Conservation (phyloP, 1,140 invertebrate species). For the Lutraria rhynchaena region DNA sequence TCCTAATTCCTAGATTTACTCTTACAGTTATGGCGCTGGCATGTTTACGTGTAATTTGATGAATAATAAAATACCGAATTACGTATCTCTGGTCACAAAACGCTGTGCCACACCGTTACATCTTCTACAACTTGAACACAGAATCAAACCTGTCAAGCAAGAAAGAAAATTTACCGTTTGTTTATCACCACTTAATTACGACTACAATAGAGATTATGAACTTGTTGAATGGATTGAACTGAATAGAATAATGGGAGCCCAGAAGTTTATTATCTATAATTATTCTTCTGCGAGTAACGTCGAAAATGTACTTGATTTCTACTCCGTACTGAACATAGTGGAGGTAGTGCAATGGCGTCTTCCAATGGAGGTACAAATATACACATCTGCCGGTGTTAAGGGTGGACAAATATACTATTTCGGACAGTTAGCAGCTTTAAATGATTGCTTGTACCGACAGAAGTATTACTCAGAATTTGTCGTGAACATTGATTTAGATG, state of each 20-base stretch:
- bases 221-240: slow-evolving; percentile 96
- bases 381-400: not conserved
- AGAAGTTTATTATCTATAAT: slow-evolving; percentile 96
- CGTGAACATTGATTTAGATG: slow-evolving; percentile 45
- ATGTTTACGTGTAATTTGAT: no score
- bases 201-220: slow-evolving; percentile 89
- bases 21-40: no score
- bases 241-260: slow-evolving; percentile 92
- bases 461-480: slow-evolving; percentile 35
- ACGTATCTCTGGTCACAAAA: no score
- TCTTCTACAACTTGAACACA: no score
- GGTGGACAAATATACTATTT: slow-evolving; percentile 70
- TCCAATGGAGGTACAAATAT: slow-evolving; percentile 85
- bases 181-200: slow-evolving; percentile 95
- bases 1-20: no score
- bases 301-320: slow-evolving; percentile 87
- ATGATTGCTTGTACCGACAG: slow-evolving; percentile 42
- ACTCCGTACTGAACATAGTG: slow-evolving; percentile 85
- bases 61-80: no score
- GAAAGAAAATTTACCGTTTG: slow-evolving; percentile 89
- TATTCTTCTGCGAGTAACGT: slow-evolving; percentile 92
- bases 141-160: no score
- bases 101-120: no score
- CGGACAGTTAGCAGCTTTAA: slow-evolving; percentile 43
- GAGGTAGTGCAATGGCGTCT: slow-evolving; percentile 93